Conservation (phyloP, 53 echinoderm and acorn worm species). For the Patiria pectinifera region DNA sequence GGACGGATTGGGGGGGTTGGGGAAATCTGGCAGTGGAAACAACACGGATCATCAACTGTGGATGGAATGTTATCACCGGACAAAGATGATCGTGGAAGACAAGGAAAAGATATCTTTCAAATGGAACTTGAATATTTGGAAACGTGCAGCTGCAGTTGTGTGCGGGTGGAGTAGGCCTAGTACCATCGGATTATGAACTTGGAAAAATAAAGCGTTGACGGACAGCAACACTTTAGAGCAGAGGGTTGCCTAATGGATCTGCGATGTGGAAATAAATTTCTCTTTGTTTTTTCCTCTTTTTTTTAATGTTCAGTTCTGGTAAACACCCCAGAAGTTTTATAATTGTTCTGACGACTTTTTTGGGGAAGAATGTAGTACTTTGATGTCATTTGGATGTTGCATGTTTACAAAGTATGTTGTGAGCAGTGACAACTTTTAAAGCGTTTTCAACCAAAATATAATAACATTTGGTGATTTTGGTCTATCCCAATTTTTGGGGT, state of each 20-base stretch:
- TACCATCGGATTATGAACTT: not conserved
- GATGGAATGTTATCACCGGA: not conserved
- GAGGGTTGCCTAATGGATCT: not conserved
- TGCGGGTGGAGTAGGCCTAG: constrained; percentile 7
- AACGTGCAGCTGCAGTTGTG: constrained; percentile 55
- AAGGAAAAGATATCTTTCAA: not conserved
- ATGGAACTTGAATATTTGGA: constrained; percentile 7
- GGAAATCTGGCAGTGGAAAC: not conserved
- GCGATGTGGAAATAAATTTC: not conserved
- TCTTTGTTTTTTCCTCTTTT: not conserved
- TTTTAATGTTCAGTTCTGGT: not conserved
- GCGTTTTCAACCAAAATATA: not conserved
- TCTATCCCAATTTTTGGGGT: not conserved
- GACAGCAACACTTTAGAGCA: not conserved
- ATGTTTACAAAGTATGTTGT: too few species aligned
- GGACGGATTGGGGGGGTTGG: constrained; percentile 19
- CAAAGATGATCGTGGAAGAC: constrained; percentile 10
- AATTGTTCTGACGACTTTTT: not conserved
- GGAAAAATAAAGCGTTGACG: not conserved
- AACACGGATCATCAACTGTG: not conserved
- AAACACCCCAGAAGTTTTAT: not conserved
- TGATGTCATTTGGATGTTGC: not conserved
- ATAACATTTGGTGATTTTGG: not conserved
- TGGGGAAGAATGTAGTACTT: not conserved
- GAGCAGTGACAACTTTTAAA: not conserved